Evolutionary conservation across 2,888 invertebrate genomes (phyloP), one percentile per base, ranked within the genome.

Genomic region (Zhuqinia jingwanae): DNA sequence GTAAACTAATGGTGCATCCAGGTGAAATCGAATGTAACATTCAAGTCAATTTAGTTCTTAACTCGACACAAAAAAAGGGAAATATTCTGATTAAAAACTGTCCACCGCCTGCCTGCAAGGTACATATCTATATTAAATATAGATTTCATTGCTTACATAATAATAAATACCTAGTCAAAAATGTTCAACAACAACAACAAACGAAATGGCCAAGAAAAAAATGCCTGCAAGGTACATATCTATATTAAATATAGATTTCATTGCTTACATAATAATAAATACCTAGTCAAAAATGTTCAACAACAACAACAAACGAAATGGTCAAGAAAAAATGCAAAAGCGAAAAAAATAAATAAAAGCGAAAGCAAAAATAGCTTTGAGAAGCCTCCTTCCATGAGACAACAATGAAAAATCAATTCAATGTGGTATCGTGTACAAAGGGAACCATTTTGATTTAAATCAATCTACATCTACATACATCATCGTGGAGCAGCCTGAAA

Each of bases 41-140:
- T 65, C 36, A 65, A 36, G 17, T 65, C 65, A 65, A 65, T 65
- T 65, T 65, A 65, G n/a, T 65, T 65, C 65, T 36, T 65, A 65
- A 65, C 65, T 15, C 10, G 65, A 27, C 2, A 25, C 13, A 50
- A 2, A 60, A 60, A 60, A 60, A 25, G 13, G 11, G 5, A 60
- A 60, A 60, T 60, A 2, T 27, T n/a, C 27, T 20, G 58, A 58
- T 36, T 36, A 36, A 36, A 36, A 36, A 58, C 2, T 15, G 63
- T 63, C 27, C 13, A 63, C 13, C 2, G 63, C 56, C 6, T 56
- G 6, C 56, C 5, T 20, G 56, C 20, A 56, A 56, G 17, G 56
- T 17, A 20, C 56, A 56, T 20, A 56, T 56, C n/a, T n/a, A n/a
- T n/a, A n/a, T n/a, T n/a, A n/a, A n/a, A n/a, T n/a, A 20, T 56